A percentile compares a stretch with the other conserved stretches of the same genome.
Evolutionary conservation across 2,888 invertebrate genomes (phyloP).

Genomic region (Cantharis rufa): DNA sequence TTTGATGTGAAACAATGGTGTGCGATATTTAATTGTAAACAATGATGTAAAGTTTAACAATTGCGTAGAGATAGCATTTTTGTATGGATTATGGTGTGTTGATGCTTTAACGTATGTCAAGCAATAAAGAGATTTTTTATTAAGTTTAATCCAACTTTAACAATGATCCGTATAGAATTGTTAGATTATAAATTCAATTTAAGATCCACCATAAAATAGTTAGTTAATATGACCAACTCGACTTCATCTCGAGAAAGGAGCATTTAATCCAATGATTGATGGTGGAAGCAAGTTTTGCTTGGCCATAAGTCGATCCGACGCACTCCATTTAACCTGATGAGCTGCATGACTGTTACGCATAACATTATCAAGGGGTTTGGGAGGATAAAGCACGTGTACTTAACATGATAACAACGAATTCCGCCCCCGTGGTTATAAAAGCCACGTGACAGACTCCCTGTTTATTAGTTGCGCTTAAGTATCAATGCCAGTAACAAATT

Average conservation of each 20-base stretch:
- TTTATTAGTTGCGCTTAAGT: conserved; percentile 23
- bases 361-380: conserved; percentile 43
- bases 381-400: conserved; percentile 30
- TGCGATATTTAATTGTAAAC: background rate
- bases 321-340: conserved; percentile 56
- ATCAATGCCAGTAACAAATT: conserved; percentile 24
- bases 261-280: conserved; percentile 54
- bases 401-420: conserved; percentile 33
- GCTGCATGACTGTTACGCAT: conserved; percentile 51
- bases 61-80: background rate
- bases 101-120: background rate
- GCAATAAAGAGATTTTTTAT: conserved; percentile 10
- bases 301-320: conserved; percentile 54
- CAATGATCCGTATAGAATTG: conserved; percentile 27
- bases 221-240: conserved; percentile 48
- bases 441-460: conserved; percentile 25
- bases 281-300: conserved; percentile 45
- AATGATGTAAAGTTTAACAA: background rate
- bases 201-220: conserved; percentile 49
- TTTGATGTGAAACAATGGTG: background rate
- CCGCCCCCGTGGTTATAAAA: conserved; percentile 28
- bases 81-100: background rate
- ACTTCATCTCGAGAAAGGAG: conserved; percentile 47
- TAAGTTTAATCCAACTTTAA: conserved; percentile 15
- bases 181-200: conserved; percentile 37